Evolutionary conservation across 2,888 invertebrate species (phyloP).

Genomic region (Drosophila infuscata): DNA sequence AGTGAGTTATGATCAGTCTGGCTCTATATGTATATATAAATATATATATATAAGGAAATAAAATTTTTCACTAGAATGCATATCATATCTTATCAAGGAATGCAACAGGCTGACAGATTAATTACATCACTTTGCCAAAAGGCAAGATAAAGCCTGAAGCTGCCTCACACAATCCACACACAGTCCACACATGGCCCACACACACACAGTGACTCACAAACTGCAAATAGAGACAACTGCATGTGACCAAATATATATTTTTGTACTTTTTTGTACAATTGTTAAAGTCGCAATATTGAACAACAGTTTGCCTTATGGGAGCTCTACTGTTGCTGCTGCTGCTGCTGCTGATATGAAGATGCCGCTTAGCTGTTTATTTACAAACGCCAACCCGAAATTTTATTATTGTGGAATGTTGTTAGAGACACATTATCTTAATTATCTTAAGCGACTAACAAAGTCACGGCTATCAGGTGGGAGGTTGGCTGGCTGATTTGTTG

Average conservation of each 20-base stretch:
- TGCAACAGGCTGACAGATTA: neutral
- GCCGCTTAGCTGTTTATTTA: slow-evolving; percentile 31
- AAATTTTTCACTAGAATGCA: neutral
- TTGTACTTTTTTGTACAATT: neutral
- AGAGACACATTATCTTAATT: slow-evolving; percentile 50
- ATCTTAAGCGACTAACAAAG: slow-evolving; percentile 40
- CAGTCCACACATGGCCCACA: neutral
- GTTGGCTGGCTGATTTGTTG: slow-evolving; percentile 5
- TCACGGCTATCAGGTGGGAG: slow-evolving; percentile 15
- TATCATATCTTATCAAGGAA: neutral
- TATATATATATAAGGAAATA: neutral
- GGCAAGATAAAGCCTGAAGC: neutral
- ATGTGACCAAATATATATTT: slow-evolving; percentile 5
- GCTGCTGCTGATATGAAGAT: slow-evolving; percentile 15
- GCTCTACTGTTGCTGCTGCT: neutral
- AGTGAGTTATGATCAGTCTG: neutral
- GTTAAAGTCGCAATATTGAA: neutral
- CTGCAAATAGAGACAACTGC: neutral
- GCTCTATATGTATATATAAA: neutral
- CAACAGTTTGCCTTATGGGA: neutral
- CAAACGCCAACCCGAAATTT: slow-evolving; percentile 7
- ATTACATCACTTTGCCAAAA: neutral
- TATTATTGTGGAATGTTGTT: slow-evolving; percentile 50
- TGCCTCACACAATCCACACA: neutral
- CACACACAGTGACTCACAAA: neutral